These are phyloP conservation scores for Pocillopora grandis DNA, from an alignment of 92 coral and sea anemone genomes.

Conservation along the genomic window DNA sequence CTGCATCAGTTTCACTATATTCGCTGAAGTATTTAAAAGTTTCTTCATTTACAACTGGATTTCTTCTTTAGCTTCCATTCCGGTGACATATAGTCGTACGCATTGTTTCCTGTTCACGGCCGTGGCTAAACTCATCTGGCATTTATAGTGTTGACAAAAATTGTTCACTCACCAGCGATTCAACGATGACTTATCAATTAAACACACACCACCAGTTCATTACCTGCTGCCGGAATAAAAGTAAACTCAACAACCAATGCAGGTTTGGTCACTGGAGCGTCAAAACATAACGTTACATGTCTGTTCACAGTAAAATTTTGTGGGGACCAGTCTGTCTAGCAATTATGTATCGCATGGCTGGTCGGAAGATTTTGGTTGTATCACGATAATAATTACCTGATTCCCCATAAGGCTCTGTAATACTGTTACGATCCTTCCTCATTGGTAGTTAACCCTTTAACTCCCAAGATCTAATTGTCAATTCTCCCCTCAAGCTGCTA, in stretches of 20 bases:
- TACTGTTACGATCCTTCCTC: too few species aligned
- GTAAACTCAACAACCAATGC: background rate
- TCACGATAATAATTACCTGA: too few species aligned
- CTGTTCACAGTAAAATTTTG: too few species aligned
- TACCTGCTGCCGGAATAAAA: background rate
- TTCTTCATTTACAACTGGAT: background rate
- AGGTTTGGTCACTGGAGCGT: constrained; percentile 9
- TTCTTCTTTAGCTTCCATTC: background rate
- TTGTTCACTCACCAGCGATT: background rate
- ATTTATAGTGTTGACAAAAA: background rate
- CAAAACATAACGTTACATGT: background rate
- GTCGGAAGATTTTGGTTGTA: too few species aligned
- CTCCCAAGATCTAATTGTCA: too few species aligned
- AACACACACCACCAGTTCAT: constrained; percentile 13
- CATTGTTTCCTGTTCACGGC: background rate
- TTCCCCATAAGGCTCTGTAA: too few species aligned
- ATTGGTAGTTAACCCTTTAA: too few species aligned
- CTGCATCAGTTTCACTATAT: background rate
- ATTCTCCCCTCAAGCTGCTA: too few species aligned
- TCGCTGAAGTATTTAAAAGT: background rate
- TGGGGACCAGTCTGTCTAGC: too few species aligned
- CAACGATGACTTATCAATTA: constrained; percentile 7
- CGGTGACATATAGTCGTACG: background rate
- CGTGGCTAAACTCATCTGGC: background rate
- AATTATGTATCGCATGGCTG: too few species aligned